Evolutionary conservation across 2,888 invertebrate species (phyloP), one percentile per base, ranked within the genome.

Genomic region (Hyalella azteca): DNA sequence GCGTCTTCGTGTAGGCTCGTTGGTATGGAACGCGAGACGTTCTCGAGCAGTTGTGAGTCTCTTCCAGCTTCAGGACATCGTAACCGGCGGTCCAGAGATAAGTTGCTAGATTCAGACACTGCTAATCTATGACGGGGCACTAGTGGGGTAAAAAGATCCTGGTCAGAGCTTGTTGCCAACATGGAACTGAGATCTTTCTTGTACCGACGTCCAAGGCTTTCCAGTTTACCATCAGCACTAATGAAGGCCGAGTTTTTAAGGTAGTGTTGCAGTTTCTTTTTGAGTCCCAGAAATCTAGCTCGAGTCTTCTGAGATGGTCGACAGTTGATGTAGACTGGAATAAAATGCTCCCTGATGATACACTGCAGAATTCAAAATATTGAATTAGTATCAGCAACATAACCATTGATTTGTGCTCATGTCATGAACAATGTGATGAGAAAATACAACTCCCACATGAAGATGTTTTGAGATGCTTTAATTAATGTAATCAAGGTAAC

Each of bases 1-100:
- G 66, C 36, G 66, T 66, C 66, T 36, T 66, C 66, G 19, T 66
- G 66, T n/a, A 66, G 66, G 36, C 36, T n/a, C 9, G 66, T 66
- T 13, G 66, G 66, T 22, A 66, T 66, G 32, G 66, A 66, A 0
- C 66, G 66, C 3, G 66, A 66, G 29, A 66, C 66, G 36, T 29
- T 66, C 19, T 66, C 66, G 1, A 15, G 66, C 32, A 36, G 19
- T 7, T 36, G 36, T 4, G 19, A n/a, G 4, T 36, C 66, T 11
- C 15, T 36, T 36, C 66, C 29, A 36, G 66, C 9, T 4, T 15
- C 39, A 36, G 7, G 0, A 4, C 36, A 32, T 1, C 32, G 36
- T 4, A 66, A 29, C 7, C 19, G 66, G 32, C 66, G 66, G 19
- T 32, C 66, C 36, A 32, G n/a, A 11, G 66, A 66, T 19, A 36